Evolutionary conservation across 2,888 invertebrate species (phyloP).

Genomic region (Megamerina dolium): DNA sequence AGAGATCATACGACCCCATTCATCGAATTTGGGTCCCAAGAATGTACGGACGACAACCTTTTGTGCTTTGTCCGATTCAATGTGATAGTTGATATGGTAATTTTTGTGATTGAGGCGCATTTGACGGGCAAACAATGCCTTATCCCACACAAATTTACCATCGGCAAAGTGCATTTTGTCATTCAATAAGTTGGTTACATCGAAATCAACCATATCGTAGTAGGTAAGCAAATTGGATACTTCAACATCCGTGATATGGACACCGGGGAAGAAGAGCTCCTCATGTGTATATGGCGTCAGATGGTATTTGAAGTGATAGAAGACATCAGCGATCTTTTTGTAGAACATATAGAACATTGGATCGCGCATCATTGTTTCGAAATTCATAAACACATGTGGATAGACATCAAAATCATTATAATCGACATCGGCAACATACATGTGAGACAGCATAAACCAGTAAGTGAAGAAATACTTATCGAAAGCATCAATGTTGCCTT

Average conservation of each 20-base stretch:
- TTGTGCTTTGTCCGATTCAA: conserved; percentile 55
- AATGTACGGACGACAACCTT: conserved; percentile 60
- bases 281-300: conserved; percentile 58
- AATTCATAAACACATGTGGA: conserved; percentile 60
- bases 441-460: conserved; percentile 24
- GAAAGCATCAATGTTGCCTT: conserved; percentile 49
- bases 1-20: conserved; percentile 49
- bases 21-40: conserved; percentile 64
- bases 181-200: conserved; percentile 48
- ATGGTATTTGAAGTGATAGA: conserved; percentile 55
- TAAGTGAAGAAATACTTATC: conserved; percentile 29
- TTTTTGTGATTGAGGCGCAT: conserved; percentile 63
- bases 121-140: conserved; percentile 53
- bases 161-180: conserved; percentile 28
- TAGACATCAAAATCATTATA: conserved; percentile 33
- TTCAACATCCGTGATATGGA: conserved; percentile 57
- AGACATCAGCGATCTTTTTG: conserved; percentile 55
- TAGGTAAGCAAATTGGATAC: conserved; percentile 63
- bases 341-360: conserved; percentile 65
- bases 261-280: conserved; percentile 56
- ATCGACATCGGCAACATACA: conserved; percentile 23
- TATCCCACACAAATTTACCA: conserved; percentile 41
- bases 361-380: conserved; percentile 62
- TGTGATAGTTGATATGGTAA: conserved; percentile 56
- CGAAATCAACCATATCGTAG: conserved; percentile 59